Conservation (phyloP, 2,797 vertebrate genomes). For the Pipistrellus kuhlii region DNA sequence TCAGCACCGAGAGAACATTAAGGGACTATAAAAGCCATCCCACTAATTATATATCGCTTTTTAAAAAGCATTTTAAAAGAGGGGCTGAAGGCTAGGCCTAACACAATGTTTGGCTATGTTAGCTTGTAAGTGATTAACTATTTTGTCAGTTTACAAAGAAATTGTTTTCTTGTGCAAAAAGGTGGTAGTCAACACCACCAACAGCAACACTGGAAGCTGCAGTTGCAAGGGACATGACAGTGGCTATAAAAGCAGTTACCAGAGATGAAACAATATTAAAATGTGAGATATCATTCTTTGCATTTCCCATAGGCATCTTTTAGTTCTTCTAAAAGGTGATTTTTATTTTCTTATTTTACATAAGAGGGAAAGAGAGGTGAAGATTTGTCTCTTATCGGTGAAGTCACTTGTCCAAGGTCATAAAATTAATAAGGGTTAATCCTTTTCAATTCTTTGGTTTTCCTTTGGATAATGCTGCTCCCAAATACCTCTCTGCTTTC, state of each 20-base stretch:
- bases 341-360: not conserved
- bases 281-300: not conserved
- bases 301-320: not conserved
- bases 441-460: not conserved
- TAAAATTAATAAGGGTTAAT: not conserved
- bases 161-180: not conserved
- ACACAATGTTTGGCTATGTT: not conserved
- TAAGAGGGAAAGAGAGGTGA: not conserved
- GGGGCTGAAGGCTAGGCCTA: not conserved
- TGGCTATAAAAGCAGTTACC: not conserved
- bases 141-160: conserved; percentile 52
- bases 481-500: not conserved
- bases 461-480: not conserved
- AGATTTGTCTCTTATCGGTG: not conserved
- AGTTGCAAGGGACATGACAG: not conserved
- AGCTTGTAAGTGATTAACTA: not conserved
- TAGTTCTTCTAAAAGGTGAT: not conserved
- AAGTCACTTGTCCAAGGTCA: not conserved
- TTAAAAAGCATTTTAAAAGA: conserved; percentile 38
- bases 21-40: not conserved
- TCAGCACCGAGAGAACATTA: conserved; percentile 23
- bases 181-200: not conserved
- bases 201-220: fast-evolving
- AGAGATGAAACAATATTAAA: not conserved
- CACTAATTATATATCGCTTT: not conserved